Conservation (phyloP, 2,113 vertebrate genomes). For the Apteryx owenii region DNA sequence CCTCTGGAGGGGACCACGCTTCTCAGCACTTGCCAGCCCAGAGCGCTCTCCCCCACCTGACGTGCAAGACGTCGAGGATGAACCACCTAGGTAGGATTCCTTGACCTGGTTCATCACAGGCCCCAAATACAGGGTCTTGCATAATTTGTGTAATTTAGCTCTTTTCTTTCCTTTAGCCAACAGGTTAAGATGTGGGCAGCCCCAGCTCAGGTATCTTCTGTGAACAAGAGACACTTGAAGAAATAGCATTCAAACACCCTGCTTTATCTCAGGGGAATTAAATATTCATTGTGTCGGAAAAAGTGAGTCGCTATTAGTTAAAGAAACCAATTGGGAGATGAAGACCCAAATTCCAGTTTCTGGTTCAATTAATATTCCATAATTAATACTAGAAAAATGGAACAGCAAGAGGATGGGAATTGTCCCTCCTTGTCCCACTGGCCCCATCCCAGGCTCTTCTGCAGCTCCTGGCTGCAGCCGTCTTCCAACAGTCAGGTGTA, state of each 20-base stretch:
- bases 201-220: background rate
- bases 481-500: background rate
- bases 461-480: background rate
- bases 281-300: background rate
- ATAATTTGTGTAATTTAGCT: background rate
- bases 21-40: background rate
- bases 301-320: background rate
- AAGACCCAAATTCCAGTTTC: background rate
- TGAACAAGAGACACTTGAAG: background rate
- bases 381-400: background rate
- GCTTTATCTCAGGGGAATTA: background rate
- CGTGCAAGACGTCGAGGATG: background rate
- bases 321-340: background rate
- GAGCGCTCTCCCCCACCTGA: background rate
- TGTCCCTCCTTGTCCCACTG: background rate
- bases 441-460: background rate
- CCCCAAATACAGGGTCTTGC: background rate
- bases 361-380: slow-evolving; percentile 16
- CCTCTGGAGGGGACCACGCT: background rate
- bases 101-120: background rate
- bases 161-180: background rate
- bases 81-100: background rate
- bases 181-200: fast-evolving
- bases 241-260: background rate
- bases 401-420: background rate